Conservation (phyloP, 2,888 invertebrate genomes). For the Nebria brevicollis region DNA sequence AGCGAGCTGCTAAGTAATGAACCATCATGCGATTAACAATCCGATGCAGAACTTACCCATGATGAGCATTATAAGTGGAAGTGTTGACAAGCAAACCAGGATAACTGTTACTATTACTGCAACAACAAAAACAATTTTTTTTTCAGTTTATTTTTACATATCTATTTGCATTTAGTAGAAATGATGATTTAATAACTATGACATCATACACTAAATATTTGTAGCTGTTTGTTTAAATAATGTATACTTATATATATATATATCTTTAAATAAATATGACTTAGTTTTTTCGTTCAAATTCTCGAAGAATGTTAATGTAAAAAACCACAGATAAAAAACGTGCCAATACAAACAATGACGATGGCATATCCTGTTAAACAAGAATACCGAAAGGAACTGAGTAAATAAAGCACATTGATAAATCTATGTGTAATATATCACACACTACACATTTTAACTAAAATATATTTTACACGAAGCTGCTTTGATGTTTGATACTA, state of each 20-base stretch:
- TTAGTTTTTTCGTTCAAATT: no score
- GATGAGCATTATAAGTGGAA: conserved; percentile 80
- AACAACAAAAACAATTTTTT: conserved; percentile 55
- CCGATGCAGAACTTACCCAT: conserved; percentile 71
- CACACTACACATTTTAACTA: neutral
- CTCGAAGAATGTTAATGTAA: neutral
- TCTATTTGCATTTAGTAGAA: neutral
- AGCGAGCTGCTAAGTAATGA: neutral
- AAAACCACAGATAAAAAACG: neutral
- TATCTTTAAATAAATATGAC: no score
- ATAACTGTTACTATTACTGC: conserved; percentile 77
- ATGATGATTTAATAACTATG: no score
- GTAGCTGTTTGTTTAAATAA: no score
- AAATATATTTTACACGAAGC: no score
- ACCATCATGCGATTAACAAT: neutral
- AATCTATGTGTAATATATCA: neutral
- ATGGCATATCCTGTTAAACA: neutral
- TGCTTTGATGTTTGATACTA: no score
- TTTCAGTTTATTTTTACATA: neutral
- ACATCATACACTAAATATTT: no score
- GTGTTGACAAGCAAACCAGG: conserved; percentile 72
- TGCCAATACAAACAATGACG: neutral
- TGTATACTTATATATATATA: no score
- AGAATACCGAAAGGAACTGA: neutral
- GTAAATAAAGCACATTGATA: neutral